These are phyloP conservation scores for Centropyge bicolor DNA, from an alignment of 2,797 vertebrate genomes.

Conservation along the genomic window DNA sequence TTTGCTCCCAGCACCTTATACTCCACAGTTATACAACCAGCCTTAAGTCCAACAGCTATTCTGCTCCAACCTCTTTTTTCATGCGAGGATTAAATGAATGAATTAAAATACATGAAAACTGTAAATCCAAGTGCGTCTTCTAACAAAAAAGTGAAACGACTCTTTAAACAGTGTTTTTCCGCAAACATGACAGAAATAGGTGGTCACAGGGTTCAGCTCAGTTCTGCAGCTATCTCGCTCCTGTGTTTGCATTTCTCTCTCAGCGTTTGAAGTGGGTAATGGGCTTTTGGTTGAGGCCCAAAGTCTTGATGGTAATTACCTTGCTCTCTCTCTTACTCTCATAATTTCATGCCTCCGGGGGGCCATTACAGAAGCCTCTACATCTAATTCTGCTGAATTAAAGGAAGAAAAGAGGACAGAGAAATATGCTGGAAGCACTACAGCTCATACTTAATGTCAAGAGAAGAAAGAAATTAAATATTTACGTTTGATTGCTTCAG, in stretches of 20 bases:
- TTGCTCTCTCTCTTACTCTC: constrained; percentile 78
- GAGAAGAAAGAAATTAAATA: constrained; percentile 58
- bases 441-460: constrained; percentile 61
- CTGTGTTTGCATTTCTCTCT: constrained; percentile 69
- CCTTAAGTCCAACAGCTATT: neutral
- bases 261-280: constrained; percentile 77
- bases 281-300: constrained; percentile 76
- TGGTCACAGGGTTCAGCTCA: constrained; percentile 55
- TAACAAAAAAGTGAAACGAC: constrained; percentile 11
- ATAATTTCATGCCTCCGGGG: constrained; percentile 79
- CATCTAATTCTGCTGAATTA: constrained; percentile 79
- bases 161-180: constrained; percentile 28
- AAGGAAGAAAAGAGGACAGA: constrained; percentile 40
- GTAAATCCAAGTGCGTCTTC: constrained; percentile 13
- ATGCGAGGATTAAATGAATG: neutral
- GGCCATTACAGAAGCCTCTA: constrained; percentile 77
- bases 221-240: constrained; percentile 45
- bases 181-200: constrained; percentile 9
- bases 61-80: constrained; percentile 1
- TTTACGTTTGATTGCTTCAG: constrained; percentile 62
- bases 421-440: constrained; percentile 50
- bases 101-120: constrained; percentile 5
- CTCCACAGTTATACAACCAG: neutral
- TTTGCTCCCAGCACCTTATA: neutral
- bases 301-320: constrained; percentile 81